Evolutionary conservation across 2,888 invertebrate genomes (phyloP), one percentile per base, ranked within the genome.

Genomic region (Camponotus fellah): DNA sequence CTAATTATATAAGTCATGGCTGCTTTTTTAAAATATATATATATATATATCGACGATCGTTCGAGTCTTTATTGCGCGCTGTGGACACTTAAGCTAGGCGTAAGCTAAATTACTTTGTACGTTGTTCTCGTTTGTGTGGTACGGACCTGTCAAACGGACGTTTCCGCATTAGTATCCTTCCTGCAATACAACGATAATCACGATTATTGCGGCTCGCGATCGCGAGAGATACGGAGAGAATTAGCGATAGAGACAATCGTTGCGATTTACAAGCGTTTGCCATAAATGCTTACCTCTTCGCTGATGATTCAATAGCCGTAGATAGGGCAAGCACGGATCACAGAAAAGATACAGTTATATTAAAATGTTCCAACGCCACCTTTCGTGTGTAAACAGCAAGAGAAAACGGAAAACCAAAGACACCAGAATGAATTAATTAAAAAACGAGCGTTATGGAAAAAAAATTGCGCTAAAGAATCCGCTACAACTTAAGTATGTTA

Each of bases 101-200:
- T 87, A 88, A 83, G 85, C 85, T 89, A 92, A 93, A 93, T 93
- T 93, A 92, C 91, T 95, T 95, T 95, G 95, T 95, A 95, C 95
- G 94, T 92, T 92, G 89, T 92, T 92, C 79, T 80, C 93, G 77
- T 87, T 91, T 88, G 91, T 53, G n/a, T 90, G 84, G 83, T 69
- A 83, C 86, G 89, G 89, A 91, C 91, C 92, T 91, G 87, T 95
- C 93, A 95, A 86, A 95, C 95, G 85, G 95, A 95, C 90, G 95
- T 95, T 93, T 95, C 95, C 89, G 95, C 95, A 86, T 95, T 95
- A 93, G 92, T 95, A 94, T 95, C 95, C 94, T 94, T 95, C 94
- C 95, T 95, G 92, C 77, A 94, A 94, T 86, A 94, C 86, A 87
- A 32, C 49, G 89, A 34, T 32, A 80, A 84, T 53, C 12, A 58